Base-by-base conservation (phyloP, 2,113 vertebrate genomes). In the Athene noctua region DNA sequence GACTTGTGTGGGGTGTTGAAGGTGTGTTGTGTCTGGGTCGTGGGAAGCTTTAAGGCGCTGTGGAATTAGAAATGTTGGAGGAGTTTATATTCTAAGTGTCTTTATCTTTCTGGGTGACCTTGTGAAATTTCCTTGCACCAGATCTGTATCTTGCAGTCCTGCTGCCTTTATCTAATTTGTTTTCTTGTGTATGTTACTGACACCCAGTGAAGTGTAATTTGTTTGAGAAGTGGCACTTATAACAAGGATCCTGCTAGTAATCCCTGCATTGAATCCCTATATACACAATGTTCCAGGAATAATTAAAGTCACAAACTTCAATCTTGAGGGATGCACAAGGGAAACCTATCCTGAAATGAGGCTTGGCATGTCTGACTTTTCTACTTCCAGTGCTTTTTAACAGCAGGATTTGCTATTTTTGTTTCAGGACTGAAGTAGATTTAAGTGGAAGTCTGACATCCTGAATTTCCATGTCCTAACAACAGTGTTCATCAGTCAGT, bases 281-380 rank as follows among this genome's bases (percentile, higher is more conserved):
- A 89, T 58, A 73, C 78, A 38, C 83, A 73, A 34, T 77, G 91
- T 87, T 94, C 87, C 74, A 90, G 90, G 81, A 94, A 83, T 95
- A 95, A 96, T 95, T 96, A 95, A 92, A 96, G 86, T 91, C 81
- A 80, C 84, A 82, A 93, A 94, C 91, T 95, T 95, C 74, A 82
- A 10, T 94, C 78, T 85, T 89, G 84, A 80, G 74, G 74, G 91
- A 80, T 94, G 89, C 78, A 78, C 84, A 75, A 49, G 86, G 83
- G 91, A 94, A 86, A 63, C 91, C 77, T 94, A 32, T 95, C 52
- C 91, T 72, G 80, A 93, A 87, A 61, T 72, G 62, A 92, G 70
- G 71, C 52, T 80, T 81, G 85, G 81, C 30, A 5, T 70, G 49
- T 54, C 68, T 84, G 77, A 71, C 59, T 95, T 84, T 40, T 47